Evolutionary conservation across 2,797 vertebrate species (phyloP).

Genomic region (Danio kyathit): DNA sequence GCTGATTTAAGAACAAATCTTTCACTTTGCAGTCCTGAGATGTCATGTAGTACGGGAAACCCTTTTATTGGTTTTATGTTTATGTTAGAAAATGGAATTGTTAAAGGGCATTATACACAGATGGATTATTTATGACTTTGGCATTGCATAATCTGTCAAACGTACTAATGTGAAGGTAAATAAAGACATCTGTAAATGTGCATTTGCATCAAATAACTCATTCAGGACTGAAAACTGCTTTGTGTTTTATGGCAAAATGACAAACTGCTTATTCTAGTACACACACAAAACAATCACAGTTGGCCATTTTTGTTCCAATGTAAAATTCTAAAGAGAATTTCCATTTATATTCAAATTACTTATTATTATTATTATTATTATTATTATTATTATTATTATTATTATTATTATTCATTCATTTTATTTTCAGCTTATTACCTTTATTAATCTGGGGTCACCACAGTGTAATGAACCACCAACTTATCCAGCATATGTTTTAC

Average conservation of each 20-base stretch:
- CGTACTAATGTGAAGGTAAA: not conserved
- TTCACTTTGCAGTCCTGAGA: not conserved
- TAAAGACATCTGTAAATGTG: not conserved
- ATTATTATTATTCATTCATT: no score
- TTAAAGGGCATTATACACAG: not conserved
- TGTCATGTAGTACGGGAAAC: not conserved
- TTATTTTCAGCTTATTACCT: no score
- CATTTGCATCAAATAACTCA: not conserved
- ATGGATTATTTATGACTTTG: not conserved
- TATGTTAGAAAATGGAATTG: not conserved
- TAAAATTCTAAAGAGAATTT: not conserved
- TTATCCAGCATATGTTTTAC: no score
- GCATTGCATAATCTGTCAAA: not conserved
- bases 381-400: no score
- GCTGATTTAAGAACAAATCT: slow-evolving; percentile 1
- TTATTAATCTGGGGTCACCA: no score
- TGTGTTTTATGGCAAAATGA: not conserved
- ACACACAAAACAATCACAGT: not conserved
- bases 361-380: no score
- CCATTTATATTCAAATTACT: not conserved
- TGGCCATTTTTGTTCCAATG: no score
- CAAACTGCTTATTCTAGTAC: not conserved
- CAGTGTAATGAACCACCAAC: no score
- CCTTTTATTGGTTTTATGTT: not conserved
- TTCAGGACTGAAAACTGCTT: not conserved